Percentiles rank a stretch among this genome's conserved stretches.
Evolutionary conservation across 2,888 invertebrate species (phyloP).

Genomic region (Silvanus unidentatus): DNA sequence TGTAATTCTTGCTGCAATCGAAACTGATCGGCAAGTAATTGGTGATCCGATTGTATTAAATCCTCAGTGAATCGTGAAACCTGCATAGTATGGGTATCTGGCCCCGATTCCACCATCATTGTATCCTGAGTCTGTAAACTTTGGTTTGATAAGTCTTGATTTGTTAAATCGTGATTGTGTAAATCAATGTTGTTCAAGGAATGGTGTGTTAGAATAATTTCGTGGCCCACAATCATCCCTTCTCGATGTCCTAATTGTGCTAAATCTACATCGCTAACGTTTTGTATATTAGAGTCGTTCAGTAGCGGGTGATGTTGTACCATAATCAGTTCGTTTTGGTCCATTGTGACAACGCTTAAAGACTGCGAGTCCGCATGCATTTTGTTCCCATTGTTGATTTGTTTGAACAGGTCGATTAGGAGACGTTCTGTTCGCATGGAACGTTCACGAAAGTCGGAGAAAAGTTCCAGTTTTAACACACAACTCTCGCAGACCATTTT

Average conservation of each 20-base stretch:
- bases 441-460: constrained; percentile 54
- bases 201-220: constrained; percentile 38
- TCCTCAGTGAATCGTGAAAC: constrained; percentile 26
- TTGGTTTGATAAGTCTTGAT: constrained; percentile 39
- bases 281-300: constrained; percentile 29
- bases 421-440: constrained; percentile 51
- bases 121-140: constrained; percentile 32
- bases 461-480: constrained; percentile 52
- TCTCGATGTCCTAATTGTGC: constrained; percentile 34
- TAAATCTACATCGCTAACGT: constrained; percentile 37
- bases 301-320: constrained; percentile 37
- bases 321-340: constrained; percentile 34
- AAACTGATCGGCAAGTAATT: constrained; percentile 32
- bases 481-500: constrained; percentile 56
- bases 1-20: constrained; percentile 26
- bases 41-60: constrained; percentile 34
- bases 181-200: constrained; percentile 38
- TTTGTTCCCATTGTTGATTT: constrained; percentile 22
- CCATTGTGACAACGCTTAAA: constrained; percentile 19
- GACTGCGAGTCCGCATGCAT: constrained; percentile 12
- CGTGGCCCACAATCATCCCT: constrained; percentile 36
- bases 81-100: constrained; percentile 20
- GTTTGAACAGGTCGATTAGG: constrained; percentile 43
- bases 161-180: constrained; percentile 37
- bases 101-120: constrained; percentile 27